phyloP scores from a whole-genome alignment of 2,888 invertebrate genomes.

The Hydroisotoma schaefferi region DNA sequence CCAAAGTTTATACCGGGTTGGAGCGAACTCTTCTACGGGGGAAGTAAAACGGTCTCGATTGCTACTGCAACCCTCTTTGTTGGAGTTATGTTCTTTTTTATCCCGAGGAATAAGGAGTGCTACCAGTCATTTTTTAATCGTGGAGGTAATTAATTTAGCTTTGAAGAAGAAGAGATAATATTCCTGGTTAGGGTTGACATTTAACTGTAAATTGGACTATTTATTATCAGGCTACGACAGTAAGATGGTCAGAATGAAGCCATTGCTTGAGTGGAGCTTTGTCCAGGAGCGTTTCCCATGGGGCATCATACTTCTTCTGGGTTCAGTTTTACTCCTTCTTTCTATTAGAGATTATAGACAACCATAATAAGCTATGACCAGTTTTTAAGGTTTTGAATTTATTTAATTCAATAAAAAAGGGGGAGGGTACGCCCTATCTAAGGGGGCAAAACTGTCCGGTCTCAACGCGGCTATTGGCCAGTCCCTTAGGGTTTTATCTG shows the following conservation, averaged over 20 bases:
- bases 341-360: not conserved
- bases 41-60: constrained; percentile 13
- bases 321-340: not conserved
- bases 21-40: constrained; percentile 17
- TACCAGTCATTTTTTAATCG: constrained; percentile 15
- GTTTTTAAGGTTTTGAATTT: not conserved
- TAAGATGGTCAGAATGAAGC: constrained; percentile 10
- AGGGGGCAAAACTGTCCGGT: constrained; percentile 20
- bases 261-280: constrained; percentile 26
- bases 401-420: constrained; percentile 1
- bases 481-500: constrained; percentile 8
- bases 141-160: not conserved
- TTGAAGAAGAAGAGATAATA: not conserved
- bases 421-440: constrained; percentile 18
- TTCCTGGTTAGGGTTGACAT: not conserved
- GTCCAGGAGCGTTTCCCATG: constrained; percentile 18
- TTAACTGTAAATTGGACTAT: not conserved
- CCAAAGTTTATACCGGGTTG: constrained; percentile 28
- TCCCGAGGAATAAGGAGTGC: constrained; percentile 22
- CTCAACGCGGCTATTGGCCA: constrained; percentile 13
- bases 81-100: constrained; percentile 24
- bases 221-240: too few relatives aligned
- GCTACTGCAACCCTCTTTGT: constrained; percentile 26
- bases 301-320: constrained; percentile 24
- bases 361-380: not conserved